Evolutionary conservation across 2,888 invertebrate genomes (phyloP).

Genomic region (Volucella bombylans): DNA sequence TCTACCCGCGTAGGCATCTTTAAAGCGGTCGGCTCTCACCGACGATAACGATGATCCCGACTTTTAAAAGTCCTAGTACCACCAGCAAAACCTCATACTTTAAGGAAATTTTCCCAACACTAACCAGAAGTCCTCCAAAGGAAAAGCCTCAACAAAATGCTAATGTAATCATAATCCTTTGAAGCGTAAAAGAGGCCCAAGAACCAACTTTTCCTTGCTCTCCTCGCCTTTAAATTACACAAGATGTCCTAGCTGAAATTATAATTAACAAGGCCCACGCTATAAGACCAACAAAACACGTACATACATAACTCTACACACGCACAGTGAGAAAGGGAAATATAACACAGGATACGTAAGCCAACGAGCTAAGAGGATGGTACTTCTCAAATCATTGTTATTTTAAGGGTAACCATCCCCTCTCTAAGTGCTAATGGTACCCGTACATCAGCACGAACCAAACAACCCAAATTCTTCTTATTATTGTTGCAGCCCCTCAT

Average conservation of each 20-base stretch:
- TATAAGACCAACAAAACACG: background rate
- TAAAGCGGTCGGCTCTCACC: background rate
- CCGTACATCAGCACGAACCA: constrained; percentile 13
- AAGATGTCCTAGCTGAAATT: constrained; percentile 43
- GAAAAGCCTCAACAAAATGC: constrained; percentile 35
- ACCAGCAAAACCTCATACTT: constrained; percentile 16
- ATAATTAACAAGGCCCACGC: constrained; percentile 46
- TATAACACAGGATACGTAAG: too few relatives aligned
- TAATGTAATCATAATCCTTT: constrained; percentile 61
- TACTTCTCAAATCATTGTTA: constrained; percentile 50
- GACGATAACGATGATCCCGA: background rate
- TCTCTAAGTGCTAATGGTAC: background rate
- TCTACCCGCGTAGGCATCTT: background rate
- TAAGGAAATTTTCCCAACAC: constrained; percentile 23
- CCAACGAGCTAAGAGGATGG: background rate
- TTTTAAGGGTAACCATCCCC: constrained; percentile 15
- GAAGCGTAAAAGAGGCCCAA: constrained; percentile 53
- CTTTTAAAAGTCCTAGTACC: background rate
- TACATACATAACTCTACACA: background rate
- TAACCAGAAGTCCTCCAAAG: constrained; percentile 25
- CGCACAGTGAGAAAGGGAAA: background rate
- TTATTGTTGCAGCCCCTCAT: constrained; percentile 30
- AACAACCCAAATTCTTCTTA: constrained; percentile 25
- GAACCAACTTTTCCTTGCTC: background rate
- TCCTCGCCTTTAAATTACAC: constrained; percentile 22